Conservation (phyloP, 2,888 invertebrate genomes). For the Mallateleia sp. region DNA sequence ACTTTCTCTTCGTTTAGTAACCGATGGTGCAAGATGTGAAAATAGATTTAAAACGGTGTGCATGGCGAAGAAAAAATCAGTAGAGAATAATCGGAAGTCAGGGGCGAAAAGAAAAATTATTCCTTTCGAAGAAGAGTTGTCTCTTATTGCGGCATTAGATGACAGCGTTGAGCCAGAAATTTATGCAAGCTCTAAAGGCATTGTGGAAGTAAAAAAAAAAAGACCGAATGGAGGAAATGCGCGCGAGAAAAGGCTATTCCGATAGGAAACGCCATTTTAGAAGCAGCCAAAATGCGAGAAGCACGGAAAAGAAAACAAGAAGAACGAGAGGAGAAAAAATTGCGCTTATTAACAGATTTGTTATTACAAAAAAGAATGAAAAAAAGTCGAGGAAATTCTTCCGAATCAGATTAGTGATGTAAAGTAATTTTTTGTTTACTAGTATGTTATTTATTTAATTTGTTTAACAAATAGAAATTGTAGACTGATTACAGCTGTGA, state of each 20-base stretch:
- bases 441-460: no score
- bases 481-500: no score
- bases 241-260: not conserved
- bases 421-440: no score
- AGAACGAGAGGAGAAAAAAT: not conserved
- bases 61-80: not conserved
- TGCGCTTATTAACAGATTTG: not conserved
- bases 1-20: not conserved
- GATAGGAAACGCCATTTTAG: not conserved
- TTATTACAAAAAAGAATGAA: no score
- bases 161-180: slow-evolving; percentile 32
- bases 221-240: not conserved
- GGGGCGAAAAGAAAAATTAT: slow-evolving; percentile 23
- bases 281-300: not conserved
- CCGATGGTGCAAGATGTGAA: slow-evolving; percentile 24
- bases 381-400: no score
- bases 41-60: slow-evolving; percentile 11
- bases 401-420: no score
- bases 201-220: not conserved
- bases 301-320: not conserved
- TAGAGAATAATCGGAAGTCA: slow-evolving; percentile 30
- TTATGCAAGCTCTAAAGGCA: slow-evolving; percentile 23
- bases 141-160: slow-evolving; percentile 8
- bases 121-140: slow-evolving; percentile 27
- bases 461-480: no score